A percentile compares a stretch with the other conserved stretches of the same genome.
Evolutionary conservation across 2,113 vertebrate genomes (phyloP).

Genomic region (Antidorcas marsupialis): DNA sequence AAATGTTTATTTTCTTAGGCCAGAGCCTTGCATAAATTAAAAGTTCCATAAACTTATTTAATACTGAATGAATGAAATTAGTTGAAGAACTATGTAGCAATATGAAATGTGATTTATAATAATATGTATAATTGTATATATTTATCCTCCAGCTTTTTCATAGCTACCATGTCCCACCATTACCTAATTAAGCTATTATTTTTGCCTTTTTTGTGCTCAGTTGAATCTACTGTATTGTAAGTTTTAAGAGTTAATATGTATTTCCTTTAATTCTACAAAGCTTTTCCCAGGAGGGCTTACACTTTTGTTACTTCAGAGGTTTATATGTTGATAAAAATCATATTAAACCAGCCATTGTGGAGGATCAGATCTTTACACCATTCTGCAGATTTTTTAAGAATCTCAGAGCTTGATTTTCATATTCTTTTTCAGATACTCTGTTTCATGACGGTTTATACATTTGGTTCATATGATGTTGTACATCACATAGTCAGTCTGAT

Average conservation of each 20-base stretch:
- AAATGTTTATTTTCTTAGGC: neutral
- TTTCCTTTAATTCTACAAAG: constrained; percentile 4
- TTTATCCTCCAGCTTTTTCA: neutral
- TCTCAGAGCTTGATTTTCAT: neutral
- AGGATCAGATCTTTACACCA: neutral
- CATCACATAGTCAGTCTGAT: neutral
- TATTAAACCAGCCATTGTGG: neutral
- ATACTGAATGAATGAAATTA: neutral
- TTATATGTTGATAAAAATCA: neutral
- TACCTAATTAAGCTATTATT: neutral
- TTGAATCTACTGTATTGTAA: neutral
- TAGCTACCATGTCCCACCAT: neutral
- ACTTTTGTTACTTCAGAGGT: neutral
- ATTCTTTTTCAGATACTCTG: neutral
- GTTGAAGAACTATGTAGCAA: neutral
- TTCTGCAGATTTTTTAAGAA: neutral
- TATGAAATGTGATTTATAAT: neutral
- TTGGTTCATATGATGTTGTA: neutral
- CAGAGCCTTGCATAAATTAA: neutral
- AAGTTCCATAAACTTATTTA: neutral
- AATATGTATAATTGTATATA: neutral
- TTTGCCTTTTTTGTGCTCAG: neutral
- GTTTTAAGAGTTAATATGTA: neutral
- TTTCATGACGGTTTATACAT: neutral
- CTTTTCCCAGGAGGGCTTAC: neutral